Evolutionary conservation across 2,797 vertebrate genomes (phyloP), one percentile per base, ranked within the genome.

Genomic region (Jordanella pulchra): DNA sequence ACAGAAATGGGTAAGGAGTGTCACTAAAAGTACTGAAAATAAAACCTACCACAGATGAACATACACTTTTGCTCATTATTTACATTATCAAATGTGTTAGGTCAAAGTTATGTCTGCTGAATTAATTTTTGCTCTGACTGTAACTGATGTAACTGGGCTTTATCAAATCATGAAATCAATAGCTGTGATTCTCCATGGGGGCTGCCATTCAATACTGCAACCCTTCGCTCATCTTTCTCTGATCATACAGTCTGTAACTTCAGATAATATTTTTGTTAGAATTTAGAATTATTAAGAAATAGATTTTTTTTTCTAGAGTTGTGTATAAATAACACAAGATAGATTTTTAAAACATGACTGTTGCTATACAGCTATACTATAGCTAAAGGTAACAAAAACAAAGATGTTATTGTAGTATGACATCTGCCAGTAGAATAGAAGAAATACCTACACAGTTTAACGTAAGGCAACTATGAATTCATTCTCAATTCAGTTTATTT

Each of bases 111-210:
- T 81, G 83, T 89, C 87, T 83, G 78, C 93, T 73, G 88, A 93
- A 94, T 92, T 92, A 92, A 88, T 93, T 86, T 67, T 92, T 65
- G 90, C 86, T 88, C 89, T 85, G 86, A 89, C 93, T 93, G 93
- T 86, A 91, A 91, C 90, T 92, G 93, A 94, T n/a, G n/a, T n/a
- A n/a, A n/a, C 87, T 89, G 91, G 84, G 87, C 83, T 89, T 91
- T 89, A 69, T 93, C 93, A 94, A 95, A 95, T 92, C 91, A 95
- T 91, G 78, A 89, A 91, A 95, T 96, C 95, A 89, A 94, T 95
- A 93, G 79, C 85, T 64, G 77, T 78, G 80, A 90, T 93, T 92
- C 87, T 27, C 23, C 81, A 89, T 45, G 21, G 86, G 78, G 79
- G 65, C 68, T 48, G 92, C 85, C 87, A 63, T 68, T 76, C 51